phyloP scores from a whole-genome alignment of 37 sponge, comb jelly and placozoan genomes.

The Hexactinellida sp. region DNA sequence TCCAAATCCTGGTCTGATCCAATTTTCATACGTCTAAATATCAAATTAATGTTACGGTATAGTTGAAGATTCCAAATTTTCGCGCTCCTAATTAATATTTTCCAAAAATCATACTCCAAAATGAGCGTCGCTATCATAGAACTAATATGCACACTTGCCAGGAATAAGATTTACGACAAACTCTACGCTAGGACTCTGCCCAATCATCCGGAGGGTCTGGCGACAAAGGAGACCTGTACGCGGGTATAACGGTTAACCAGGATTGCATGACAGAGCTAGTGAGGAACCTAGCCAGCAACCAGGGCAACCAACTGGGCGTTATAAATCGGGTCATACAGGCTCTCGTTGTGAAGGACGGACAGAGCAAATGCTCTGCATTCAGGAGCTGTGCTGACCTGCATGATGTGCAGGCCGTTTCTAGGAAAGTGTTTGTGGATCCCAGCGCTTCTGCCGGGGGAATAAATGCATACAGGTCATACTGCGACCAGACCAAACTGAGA shows the following conservation, averaged over 20 bases:
- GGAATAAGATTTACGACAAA: not conserved
- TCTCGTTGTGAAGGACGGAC: not conserved
- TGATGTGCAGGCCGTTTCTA: not conserved
- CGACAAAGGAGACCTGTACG: not conserved
- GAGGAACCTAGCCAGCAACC: not conserved
- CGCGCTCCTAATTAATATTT: too few relatives aligned
- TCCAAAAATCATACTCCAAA: too few relatives aligned
- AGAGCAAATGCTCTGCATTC: conserved; percentile 2
- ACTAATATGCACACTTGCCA: too few relatives aligned
- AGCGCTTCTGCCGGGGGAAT: not conserved
- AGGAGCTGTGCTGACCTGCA: not conserved
- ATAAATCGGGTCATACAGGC: not conserved
- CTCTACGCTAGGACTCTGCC: not conserved
- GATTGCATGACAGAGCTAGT: not conserved
- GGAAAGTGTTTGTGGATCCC: not conserved
- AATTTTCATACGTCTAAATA: too few relatives aligned
- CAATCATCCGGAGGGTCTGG: not conserved
- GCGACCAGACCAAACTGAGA: not conserved
- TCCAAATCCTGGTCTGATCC: too few relatives aligned
- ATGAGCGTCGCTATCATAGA: too few relatives aligned
- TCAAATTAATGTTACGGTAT: too few relatives aligned
- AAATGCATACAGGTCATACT: not conserved
- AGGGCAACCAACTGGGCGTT: not conserved
- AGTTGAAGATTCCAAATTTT: too few relatives aligned
- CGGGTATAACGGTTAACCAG: not conserved